phyloP scores from a whole-genome alignment of 2,797 vertebrate genomes.

The Erpetoichthys calabaricus region DNA sequence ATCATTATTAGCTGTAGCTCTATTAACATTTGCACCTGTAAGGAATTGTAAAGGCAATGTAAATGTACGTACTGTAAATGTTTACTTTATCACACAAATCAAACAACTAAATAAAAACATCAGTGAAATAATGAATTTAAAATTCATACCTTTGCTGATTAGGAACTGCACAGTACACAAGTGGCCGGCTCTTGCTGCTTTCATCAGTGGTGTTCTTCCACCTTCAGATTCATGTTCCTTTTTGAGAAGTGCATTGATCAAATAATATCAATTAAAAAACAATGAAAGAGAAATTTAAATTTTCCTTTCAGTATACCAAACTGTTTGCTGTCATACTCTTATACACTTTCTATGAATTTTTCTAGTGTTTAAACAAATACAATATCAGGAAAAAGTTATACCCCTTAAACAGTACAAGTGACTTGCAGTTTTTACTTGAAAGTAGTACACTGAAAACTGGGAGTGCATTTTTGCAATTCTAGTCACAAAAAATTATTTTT shows the following conservation, averaged over 20 bases:
- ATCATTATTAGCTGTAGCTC: constrained; percentile 94
- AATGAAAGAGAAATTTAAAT: neutral
- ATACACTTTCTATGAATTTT: too few species aligned
- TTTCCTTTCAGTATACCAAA: constrained; percentile 73
- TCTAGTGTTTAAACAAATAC: too few species aligned
- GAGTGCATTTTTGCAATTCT: too few species aligned
- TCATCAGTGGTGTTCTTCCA: constrained; percentile 94
- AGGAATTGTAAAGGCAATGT: constrained; percentile 15
- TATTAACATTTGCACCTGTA: constrained; percentile 92
- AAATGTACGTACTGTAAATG: too few species aligned
- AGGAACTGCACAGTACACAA: constrained; percentile 97
- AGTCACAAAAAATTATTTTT: too few species aligned
- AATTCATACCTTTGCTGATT: constrained; percentile 85
- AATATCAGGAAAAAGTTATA: too few species aligned
- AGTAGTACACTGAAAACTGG: too few species aligned
- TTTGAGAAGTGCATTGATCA: constrained; percentile 23
- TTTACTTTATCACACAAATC: too few species aligned
- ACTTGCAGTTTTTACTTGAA: too few species aligned
- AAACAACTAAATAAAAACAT: constrained; percentile 11
- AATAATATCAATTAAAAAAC: constrained; percentile 6
- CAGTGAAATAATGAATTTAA: constrained; percentile 7
- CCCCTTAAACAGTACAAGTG: too few species aligned
- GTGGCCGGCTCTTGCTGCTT: constrained; percentile 93
- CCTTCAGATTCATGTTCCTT: constrained; percentile 98
- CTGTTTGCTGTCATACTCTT: too few species aligned